phyloP scores from a whole-genome alignment of 2,888 invertebrate species.

The Brachyopa scutellaris region DNA sequence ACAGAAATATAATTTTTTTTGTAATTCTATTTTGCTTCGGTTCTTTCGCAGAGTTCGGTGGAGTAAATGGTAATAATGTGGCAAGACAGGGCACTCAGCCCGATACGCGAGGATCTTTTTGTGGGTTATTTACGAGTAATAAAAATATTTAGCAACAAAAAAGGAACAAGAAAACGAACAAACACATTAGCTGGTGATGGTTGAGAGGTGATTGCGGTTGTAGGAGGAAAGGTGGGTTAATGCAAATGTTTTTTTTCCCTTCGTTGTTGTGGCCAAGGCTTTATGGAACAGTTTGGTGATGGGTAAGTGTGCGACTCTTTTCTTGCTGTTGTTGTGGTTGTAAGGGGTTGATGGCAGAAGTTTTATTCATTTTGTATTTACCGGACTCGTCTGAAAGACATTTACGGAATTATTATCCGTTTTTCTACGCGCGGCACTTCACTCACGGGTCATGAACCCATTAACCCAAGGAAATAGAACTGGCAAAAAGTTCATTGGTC shows the following conservation, averaged over 20 bases:
- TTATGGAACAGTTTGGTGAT: slow-evolving; percentile 14
- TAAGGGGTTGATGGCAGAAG: slow-evolving; percentile 53
- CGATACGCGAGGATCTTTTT: slow-evolving; percentile 50
- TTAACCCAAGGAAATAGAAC: slow-evolving; percentile 41
- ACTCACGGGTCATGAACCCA: slow-evolving; percentile 59
- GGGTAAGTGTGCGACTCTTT: slow-evolving; percentile 32
- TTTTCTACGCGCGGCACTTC: slow-evolving; percentile 23
- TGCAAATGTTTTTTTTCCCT: slow-evolving; percentile 46
- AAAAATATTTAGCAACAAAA: slow-evolving; percentile 48
- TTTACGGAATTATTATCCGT: slow-evolving; percentile 57
- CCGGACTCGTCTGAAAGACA: slow-evolving; percentile 40
- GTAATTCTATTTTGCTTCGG: slow-evolving; percentile 46
- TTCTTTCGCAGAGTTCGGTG: background rate
- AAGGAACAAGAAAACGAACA: slow-evolving; percentile 32
- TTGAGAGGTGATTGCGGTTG: background rate
- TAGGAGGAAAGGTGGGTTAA: slow-evolving; percentile 53
- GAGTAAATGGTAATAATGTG: slow-evolving; percentile 63
- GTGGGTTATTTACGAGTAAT: slow-evolving; percentile 65
- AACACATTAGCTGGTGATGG: slow-evolving; percentile 51
- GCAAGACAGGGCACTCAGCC: slow-evolving; percentile 44
- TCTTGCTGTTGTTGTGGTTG: slow-evolving; percentile 28
- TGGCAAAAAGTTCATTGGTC: slow-evolving; percentile 51
- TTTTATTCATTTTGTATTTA: slow-evolving; percentile 39
- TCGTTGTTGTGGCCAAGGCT: slow-evolving; percentile 24
- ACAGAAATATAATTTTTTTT: slow-evolving; percentile 63